Conservation (phyloP, 2,113 vertebrate species). For the Otus sunia region DNA sequence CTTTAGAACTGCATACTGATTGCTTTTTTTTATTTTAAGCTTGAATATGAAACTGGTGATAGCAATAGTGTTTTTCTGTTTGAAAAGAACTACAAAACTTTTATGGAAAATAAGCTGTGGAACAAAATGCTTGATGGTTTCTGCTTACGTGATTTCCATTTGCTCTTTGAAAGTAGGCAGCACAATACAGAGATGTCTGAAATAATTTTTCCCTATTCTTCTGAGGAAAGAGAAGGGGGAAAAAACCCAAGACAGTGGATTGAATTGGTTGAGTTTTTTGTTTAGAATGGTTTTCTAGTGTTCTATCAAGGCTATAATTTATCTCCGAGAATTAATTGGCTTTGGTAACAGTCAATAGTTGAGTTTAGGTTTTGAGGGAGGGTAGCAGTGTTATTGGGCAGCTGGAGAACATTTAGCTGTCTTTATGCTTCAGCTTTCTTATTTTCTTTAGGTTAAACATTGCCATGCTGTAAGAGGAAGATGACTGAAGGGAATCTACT, state of each 20-base stretch:
- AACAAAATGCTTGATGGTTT: slow-evolving; percentile 7
- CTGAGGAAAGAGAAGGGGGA: not conserved
- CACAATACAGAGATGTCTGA: not conserved
- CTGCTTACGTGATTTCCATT: not conserved
- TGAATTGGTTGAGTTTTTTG: not conserved
- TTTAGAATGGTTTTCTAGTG: not conserved
- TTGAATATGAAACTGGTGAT: not conserved
- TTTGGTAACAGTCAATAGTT: not conserved
- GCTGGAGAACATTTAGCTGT: not conserved
- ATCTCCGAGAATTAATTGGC: not conserved
- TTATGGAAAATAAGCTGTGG: not conserved
- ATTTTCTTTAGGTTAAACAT: not conserved
- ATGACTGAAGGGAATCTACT: not conserved
- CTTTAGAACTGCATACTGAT: slow-evolving; percentile 38
- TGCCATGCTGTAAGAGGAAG: not conserved
- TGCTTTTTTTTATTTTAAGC: slow-evolving; percentile 53
- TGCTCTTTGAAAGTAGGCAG: not conserved
- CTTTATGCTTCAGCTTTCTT: not conserved
- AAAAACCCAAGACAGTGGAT: not conserved
- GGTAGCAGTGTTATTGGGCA: not conserved
- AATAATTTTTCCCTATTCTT: not conserved
- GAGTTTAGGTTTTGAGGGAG: not conserved
- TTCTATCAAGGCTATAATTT: not conserved
- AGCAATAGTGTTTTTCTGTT: slow-evolving; percentile 10
- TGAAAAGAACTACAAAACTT: slow-evolving; percentile 6